These are phyloP conservation scores for Acrocera orbiculus DNA, from an alignment of 2,888 invertebrate genomes.

Conservation along the genomic window DNA sequence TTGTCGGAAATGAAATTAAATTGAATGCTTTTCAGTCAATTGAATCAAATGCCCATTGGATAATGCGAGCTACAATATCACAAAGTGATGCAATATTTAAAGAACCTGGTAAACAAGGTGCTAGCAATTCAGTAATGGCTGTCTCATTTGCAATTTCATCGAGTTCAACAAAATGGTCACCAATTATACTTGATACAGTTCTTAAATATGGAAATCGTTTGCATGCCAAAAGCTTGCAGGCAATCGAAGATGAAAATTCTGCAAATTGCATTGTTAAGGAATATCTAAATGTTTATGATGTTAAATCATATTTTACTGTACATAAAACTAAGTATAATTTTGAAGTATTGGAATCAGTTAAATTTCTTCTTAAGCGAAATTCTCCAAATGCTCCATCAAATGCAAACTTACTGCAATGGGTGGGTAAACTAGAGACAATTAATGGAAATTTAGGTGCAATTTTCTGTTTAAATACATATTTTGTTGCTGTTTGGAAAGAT, in stretches of 20 bases:
- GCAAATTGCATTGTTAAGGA: constrained; percentile 10
- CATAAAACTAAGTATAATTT: constrained; percentile 12
- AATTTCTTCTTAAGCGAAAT: no score
- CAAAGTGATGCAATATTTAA: constrained; percentile 13
- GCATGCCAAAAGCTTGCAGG: constrained; percentile 28
- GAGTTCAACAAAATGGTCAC: constrained; percentile 38
- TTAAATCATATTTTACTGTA: constrained; percentile 20
- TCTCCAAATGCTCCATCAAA: no score
- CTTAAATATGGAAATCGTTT: constrained; percentile 45
- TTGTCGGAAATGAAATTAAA: neutral
- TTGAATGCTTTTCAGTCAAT: constrained; percentile 1
- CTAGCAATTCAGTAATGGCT: constrained; percentile 38
- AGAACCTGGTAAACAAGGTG: constrained; percentile 34
- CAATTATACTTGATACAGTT: constrained; percentile 38
- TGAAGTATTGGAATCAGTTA: constrained; percentile 5
- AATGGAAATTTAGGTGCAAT: constrained; percentile 20
- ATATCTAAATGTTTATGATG: constrained; percentile 18
- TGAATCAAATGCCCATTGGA: constrained; percentile 6
- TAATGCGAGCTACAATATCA: constrained; percentile 14
- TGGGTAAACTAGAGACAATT: constrained; percentile 8
- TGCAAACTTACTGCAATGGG: no score
- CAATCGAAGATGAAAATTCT: constrained; percentile 2
- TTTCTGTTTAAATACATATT: constrained; percentile 22
- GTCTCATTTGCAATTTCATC: constrained; percentile 41
- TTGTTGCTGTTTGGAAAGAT: constrained; percentile 30